Base-by-base conservation (phyloP, 2,797 vertebrate genomes). In the Netta rufina region DNA sequence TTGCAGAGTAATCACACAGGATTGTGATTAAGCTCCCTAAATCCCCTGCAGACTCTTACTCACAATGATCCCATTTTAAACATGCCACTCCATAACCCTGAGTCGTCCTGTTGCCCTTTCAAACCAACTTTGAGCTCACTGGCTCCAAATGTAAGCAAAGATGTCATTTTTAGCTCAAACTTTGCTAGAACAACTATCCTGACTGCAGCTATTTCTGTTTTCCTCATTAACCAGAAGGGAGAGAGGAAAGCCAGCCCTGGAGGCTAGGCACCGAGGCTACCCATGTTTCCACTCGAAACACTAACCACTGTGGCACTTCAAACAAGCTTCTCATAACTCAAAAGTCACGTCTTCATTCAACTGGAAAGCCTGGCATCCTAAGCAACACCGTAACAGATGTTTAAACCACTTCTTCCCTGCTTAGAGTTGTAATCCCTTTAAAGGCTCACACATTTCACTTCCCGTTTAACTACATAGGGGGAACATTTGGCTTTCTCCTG, bases 21-120 rank as follows among this genome's bases (percentile, higher is more conserved):
- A 97, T 95, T 96, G 91, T 16, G 41, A 43, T 38, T 97, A 95
- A 97, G 90, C 95, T 92, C 83, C 91, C 91, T 79, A 94, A 95
- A 96, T 96, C 92, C 95, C 91, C 84, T 79, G 90, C 90, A 93
- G 94, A 56, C 95, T 96, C 92, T 91, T 91, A 11, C 89, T 93
- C 94, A 92, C 82, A 89, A 57, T 75, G 90, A 95, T 96, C 92
- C 87, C 91, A 75, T 95, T 93, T 93, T n/a, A 74, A 80, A 87
- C 82, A 45, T 62, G 92, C 53, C 69, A 77, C 90, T 95, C 75
- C 4, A 0, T 38, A 83, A 91, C 87, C 75, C 92, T 1, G 3
- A 60, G 64, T 53, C 8, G 5, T 85, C 93, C 94, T 75, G 84
- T 91, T 92, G 91, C 88, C 85, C 91, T 94, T 90, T 86, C 95